Base-by-base conservation (phyloP, 2,113 vertebrate genomes). In the Thoracochromis brauschi region DNA sequence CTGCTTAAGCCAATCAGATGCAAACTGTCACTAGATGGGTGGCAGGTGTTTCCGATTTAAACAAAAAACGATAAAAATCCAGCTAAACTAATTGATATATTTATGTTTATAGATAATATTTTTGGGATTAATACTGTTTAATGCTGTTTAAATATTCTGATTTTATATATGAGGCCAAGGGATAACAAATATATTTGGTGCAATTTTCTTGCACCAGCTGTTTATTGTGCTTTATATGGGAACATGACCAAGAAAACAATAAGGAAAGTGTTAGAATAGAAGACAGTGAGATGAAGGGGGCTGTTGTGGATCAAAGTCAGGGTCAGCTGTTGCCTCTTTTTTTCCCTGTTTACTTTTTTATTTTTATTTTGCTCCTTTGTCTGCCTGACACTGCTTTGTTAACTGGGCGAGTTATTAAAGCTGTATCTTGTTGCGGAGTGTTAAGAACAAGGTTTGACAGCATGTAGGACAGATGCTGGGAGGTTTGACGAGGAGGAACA, bases 21-120 rank as follows among this genome's bases (percentile, higher is more conserved):
- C 91, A 94, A 92, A 85, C 93, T 90, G 86, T 89, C 84, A 84
- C 85, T 80, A 63, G 85, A 78, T 14, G 7, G 96, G 97, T 97
- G 97, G 96, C 95, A 79, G 92, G 71, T 93, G 96, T 97, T 97
- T 98, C 95, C 95, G 96, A 94, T 96, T 93, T 81, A 29, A 57
- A 45, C 33, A 81, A 81, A 82, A 42, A 53, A 57, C 4, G 3
- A 84, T 29, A 85, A 65, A 90, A 90, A 89, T 95, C 91, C 84
- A 94, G 91, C 88, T 65, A 91, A 96, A 94, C 93, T 96, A 96
- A 96, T 95, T 91, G 89, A 95, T 94, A 94, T 96, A 96, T 96
- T 96, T 97, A 95, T 96, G 95, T 96, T 96, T 94, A 93, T 96
- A 95, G 94, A 80, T 92, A 94, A 94, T 95, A 94, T 95, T 93